These are phyloP conservation scores for Acleris sparsana DNA, from an alignment of 2,888 invertebrate genomes.

Conservation along the genomic window DNA sequence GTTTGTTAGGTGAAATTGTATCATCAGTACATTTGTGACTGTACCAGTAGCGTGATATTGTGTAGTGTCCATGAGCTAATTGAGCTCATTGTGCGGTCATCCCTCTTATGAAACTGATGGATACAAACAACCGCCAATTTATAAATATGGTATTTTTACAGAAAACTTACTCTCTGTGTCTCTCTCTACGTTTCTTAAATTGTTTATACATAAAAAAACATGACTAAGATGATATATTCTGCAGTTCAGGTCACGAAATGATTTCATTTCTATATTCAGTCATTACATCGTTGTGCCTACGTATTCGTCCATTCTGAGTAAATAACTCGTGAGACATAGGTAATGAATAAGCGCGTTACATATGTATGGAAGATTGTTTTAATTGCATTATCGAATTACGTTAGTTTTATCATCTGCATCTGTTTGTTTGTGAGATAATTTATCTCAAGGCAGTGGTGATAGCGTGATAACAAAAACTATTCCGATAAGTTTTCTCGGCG, in stretches of 20 bases:
- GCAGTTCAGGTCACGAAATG: slow-evolving; percentile 25
- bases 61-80: slow-evolving; percentile 33
- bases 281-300: slow-evolving; percentile 19
- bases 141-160: no score
- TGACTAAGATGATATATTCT: slow-evolving; percentile 20
- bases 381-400: slow-evolving; percentile 29
- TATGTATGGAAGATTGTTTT: neutral
- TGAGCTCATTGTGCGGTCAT: slow-evolving; percentile 33
- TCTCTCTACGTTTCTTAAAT: no score
- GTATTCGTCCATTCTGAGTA: slow-evolving; percentile 6
- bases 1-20: slow-evolving; percentile 32
- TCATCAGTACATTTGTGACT: slow-evolving; percentile 11
- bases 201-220: neutral
- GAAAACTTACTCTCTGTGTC: no score
- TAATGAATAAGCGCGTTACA: neutral
- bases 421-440: slow-evolving; percentile 24
- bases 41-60: slow-evolving; percentile 21
- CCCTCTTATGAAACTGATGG: slow-evolving; percentile 4
- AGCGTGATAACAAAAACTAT: slow-evolving; percentile 18
- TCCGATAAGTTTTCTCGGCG: slow-evolving; percentile 16
- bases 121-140: slow-evolving; percentile 23
- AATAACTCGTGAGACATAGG: slow-evolving; percentile 6
- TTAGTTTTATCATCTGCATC: slow-evolving; percentile 27
- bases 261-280: slow-evolving; percentile 36
- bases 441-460: slow-evolving; percentile 31